Conservation (phyloP, 2,113 vertebrate species). For the Atractosteus spatula region DNA sequence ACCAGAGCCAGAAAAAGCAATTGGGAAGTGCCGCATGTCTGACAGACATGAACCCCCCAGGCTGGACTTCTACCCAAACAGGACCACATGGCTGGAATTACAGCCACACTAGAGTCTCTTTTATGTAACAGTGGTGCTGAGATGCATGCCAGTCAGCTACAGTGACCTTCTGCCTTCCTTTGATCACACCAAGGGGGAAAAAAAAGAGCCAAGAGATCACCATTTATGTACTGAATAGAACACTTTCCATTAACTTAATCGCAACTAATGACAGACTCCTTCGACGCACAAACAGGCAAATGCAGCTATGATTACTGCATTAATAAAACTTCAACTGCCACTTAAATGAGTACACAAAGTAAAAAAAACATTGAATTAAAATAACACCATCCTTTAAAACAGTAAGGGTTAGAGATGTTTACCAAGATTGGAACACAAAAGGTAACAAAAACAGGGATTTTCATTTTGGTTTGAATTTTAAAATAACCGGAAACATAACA, state of each 20-base stretch:
- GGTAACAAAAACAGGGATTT: too few relatives aligned
- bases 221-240: background rate
- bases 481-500: too few relatives aligned
- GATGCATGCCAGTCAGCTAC: slow-evolving; percentile 47
- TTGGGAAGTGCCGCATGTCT: background rate
- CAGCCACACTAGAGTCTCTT: slow-evolving; percentile 34
- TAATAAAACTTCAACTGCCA: too few relatives aligned
- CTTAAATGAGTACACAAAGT: too few relatives aligned
- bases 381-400: too few relatives aligned
- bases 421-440: too few relatives aligned
- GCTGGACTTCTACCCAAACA: slow-evolving; percentile 38
- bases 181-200: slow-evolving; percentile 48
- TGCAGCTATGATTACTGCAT: background rate
- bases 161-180: slow-evolving; percentile 55
- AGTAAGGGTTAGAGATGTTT: too few relatives aligned
- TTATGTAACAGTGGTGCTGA: slow-evolving; percentile 36
- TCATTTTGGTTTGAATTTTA: too few relatives aligned
- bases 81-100: slow-evolving; percentile 19
- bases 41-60: slow-evolving; percentile 6
- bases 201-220: slow-evolving; percentile 28
- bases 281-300: background rate
- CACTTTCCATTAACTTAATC: background rate
- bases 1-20: slow-evolving; percentile 3
- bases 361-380: too few relatives aligned
- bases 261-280: background rate